A percentile compares a stretch with the other conserved stretches of the same genome.
Evolutionary conservation across 1,140 invertebrate genomes (phyloP).

Genomic region (Linepithema humile): DNA sequence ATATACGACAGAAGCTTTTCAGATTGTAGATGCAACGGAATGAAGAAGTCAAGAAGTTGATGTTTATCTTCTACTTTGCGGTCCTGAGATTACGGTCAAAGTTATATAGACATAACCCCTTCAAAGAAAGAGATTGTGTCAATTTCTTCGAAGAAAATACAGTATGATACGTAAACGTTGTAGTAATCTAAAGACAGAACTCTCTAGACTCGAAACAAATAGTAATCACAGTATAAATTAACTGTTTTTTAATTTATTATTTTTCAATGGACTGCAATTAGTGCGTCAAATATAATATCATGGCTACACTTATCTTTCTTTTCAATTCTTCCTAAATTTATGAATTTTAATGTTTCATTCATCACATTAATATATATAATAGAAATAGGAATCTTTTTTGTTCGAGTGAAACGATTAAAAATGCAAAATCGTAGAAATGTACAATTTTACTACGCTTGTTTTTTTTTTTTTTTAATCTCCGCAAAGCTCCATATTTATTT

Average conservation of each 20-base stretch:
- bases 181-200: not conserved
- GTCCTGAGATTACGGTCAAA: constrained; percentile 48
- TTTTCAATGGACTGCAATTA: not conserved
- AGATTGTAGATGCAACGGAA: constrained; percentile 51
- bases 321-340: no score
- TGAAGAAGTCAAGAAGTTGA: constrained; percentile 48
- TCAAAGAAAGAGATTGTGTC: constrained; percentile 57
- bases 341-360: not conserved
- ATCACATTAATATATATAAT: constrained; percentile 3
- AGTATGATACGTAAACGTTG: constrained; percentile 31
- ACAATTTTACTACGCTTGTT: not conserved
- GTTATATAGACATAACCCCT: constrained; percentile 55
- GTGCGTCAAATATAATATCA: no score
- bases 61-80: constrained; percentile 49
- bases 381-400: no score
- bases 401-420: constrained; percentile 18
- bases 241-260: not conserved
- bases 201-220: not conserved
- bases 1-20: constrained; percentile 23
- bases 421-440: not conserved
- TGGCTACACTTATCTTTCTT: no score
- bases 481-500: constrained; percentile 23
- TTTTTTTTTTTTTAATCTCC: not conserved
- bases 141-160: constrained; percentile 43
- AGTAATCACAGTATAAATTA: not conserved